Evolutionary conservation across 2,888 invertebrate genomes (phyloP), one percentile per base, ranked within the genome.

Genomic region (Gastracanthus pulcherrimus): DNA sequence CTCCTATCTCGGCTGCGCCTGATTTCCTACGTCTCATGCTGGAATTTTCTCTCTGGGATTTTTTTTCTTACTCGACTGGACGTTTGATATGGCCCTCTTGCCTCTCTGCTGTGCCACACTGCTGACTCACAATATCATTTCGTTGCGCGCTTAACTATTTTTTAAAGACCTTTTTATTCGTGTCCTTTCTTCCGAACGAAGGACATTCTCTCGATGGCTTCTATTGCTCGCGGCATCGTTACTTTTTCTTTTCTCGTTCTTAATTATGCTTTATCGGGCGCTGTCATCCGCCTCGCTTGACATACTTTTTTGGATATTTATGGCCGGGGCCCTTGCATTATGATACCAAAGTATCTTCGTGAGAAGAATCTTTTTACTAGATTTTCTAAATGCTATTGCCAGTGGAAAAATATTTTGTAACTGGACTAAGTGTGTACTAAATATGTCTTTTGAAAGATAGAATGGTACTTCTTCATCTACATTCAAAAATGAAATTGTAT

Each of bases 81-180:
- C 72, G n/a, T 58, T 29, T 45, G 48, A 48, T 62, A 23, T 23
- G 34, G 7, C 34, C 23, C 31, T n/a, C n/a, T n/a, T n/a, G n/a
- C n/a, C n/a, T n/a, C n/a, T n/a, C n/a, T n/a, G n/a, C n/a, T n/a
- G n/a, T n/a, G n/a, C n/a, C n/a, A n/a, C n/a, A 16, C 29, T 76
- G 76, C 76, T 76, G 76, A 76, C 80, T 80, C 80, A 71, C 45
- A 71, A 64, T 80, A 41, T 71, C 34, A 26, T 75, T 34, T 62
- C 60, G 9, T 69, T 64, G 45, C 51, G 36, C 36, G 36, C 41
- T 80, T 11, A 36, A 71, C 80, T 64, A 71, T 71, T 71, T 76
- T 76, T 80, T 76, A 36, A 69, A 64, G 31, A 34, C 36, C 62
- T 51, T 45, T 45, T 80, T 74, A 80, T 60, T 31, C 51, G 19